Evolutionary conservation across 2,113 vertebrate genomes (phyloP).

Genomic region (Petrocephalus zakoni): DNA sequence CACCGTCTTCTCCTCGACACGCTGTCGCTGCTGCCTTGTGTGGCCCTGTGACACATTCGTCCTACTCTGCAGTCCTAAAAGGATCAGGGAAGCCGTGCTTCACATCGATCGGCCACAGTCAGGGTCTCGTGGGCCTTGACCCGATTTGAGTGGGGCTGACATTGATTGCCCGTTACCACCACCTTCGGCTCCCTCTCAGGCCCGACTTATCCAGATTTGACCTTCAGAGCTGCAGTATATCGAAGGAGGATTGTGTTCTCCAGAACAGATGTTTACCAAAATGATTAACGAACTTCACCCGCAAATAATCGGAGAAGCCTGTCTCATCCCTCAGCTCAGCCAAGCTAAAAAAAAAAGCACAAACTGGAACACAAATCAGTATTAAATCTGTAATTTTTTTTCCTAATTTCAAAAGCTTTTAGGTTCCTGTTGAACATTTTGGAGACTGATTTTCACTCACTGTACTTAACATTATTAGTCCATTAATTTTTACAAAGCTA

Average conservation of each 20-base stretch:
- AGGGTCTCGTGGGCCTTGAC: not conserved
- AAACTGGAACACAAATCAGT: not conserved
- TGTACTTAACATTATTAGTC: not conserved
- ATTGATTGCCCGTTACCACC: not conserved
- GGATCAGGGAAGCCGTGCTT: not conserved
- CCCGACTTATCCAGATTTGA: not conserved
- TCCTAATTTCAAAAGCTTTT: not conserved
- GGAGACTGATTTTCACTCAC: not conserved
- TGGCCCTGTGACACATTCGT: constrained; percentile 30
- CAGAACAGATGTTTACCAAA: constrained; percentile 4
- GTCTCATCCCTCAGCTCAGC: not conserved
- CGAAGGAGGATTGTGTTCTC: not conserved
- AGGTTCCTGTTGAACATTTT: not conserved
- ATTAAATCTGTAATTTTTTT: constrained; percentile 1
- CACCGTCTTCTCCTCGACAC: constrained; percentile 35
- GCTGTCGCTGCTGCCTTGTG: constrained; percentile 24
- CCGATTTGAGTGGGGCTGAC: not conserved
- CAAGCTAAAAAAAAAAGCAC: constrained; percentile 2
- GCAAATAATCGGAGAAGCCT: not conserved
- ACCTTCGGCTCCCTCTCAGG: not conserved
- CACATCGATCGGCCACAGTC: not conserved
- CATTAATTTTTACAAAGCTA: not conserved
- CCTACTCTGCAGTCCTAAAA: constrained; percentile 1
- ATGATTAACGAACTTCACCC: constrained; percentile 18
- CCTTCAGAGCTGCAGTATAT: not conserved